A percentile compares a stretch with the other conserved stretches of the same genome.
Evolutionary conservation across 2,113 vertebrate species (phyloP).

Genomic region (Oryzias javanicus): DNA sequence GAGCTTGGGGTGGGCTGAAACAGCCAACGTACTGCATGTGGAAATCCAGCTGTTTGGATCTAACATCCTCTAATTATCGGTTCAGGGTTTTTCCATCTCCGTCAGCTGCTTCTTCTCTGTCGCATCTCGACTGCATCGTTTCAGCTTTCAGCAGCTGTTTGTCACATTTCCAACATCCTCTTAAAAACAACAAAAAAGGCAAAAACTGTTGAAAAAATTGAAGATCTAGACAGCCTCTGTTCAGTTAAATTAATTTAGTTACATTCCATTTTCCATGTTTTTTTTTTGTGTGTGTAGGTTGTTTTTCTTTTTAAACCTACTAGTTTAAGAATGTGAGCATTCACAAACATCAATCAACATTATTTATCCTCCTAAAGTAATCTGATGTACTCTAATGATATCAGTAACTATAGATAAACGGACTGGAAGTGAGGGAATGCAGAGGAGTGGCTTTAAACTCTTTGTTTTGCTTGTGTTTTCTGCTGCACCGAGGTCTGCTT

Average conservation of each 20-base stretch:
- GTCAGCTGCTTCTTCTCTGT: conserved; percentile 12
- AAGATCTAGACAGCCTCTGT: too few species aligned
- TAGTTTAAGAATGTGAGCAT: too few species aligned
- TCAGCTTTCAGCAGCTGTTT: background rate
- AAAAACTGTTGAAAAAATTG: background rate
- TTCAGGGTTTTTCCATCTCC: conserved; percentile 37
- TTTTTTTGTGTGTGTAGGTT: too few species aligned
- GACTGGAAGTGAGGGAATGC: conserved; percentile 19
- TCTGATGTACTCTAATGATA: background rate
- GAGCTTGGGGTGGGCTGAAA: conserved; percentile 1
- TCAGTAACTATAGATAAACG: background rate
- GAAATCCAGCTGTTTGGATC: conserved; percentile 24
- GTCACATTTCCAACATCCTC: too few species aligned
- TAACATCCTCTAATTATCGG: conserved; percentile 58
- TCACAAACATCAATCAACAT: background rate
- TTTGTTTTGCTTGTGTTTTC: conserved; percentile 44
- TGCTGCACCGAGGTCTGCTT: conserved; percentile 36
- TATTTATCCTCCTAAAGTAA: background rate
- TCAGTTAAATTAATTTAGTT: too few species aligned
- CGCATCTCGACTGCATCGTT: conserved; percentile 2
- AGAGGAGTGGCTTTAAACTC: conserved; percentile 31
- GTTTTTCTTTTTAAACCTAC: too few species aligned
- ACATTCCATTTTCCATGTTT: too few species aligned
- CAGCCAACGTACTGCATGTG: conserved; percentile 18
- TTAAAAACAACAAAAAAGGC: background rate